phyloP scores from a whole-genome alignment of 1,140 invertebrate species.

The Drosophila santomea region DNA sequence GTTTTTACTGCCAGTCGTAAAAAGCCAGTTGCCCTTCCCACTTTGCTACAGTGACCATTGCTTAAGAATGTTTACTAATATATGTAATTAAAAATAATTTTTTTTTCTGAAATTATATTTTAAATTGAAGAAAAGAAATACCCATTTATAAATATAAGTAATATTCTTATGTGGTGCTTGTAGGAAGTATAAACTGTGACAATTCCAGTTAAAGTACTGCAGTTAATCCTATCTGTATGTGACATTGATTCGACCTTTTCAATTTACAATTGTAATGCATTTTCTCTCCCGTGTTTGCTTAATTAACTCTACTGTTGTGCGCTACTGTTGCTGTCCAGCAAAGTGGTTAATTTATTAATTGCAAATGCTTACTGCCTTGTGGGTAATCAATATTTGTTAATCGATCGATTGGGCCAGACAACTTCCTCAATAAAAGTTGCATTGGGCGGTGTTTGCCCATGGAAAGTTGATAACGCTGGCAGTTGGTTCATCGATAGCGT shows the following conservation, averaged over 20 bases:
- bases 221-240: slow-evolving; percentile 17
- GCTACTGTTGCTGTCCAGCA: background rate
- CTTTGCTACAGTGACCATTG: slow-evolving; percentile 15
- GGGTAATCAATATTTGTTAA: slow-evolving; percentile 33
- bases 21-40: slow-evolving; percentile 10
- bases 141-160: background rate
- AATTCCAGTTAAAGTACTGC: slow-evolving; percentile 10
- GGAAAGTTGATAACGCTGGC: slow-evolving; percentile 9
- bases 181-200: slow-evolving; percentile 1
- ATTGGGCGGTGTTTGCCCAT: slow-evolving; percentile 7
- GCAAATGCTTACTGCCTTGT: slow-evolving; percentile 3
- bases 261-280: slow-evolving; percentile 5
- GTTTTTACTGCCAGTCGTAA: background rate
- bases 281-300: slow-evolving; percentile 7
- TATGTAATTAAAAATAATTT: too few species aligned
- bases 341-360: slow-evolving; percentile 33
- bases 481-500: slow-evolving; percentile 14
- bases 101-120: too few species aligned
- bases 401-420: slow-evolving; percentile 30
- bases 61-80: background rate
- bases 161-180: background rate
- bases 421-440: slow-evolving; percentile 21
- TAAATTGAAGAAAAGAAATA: too few species aligned
- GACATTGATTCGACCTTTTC: slow-evolving; percentile 37
- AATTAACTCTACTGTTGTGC: slow-evolving; percentile 28